Conservation (phyloP, 2,888 invertebrate genomes). For the Lithophane ornitopus region DNA sequence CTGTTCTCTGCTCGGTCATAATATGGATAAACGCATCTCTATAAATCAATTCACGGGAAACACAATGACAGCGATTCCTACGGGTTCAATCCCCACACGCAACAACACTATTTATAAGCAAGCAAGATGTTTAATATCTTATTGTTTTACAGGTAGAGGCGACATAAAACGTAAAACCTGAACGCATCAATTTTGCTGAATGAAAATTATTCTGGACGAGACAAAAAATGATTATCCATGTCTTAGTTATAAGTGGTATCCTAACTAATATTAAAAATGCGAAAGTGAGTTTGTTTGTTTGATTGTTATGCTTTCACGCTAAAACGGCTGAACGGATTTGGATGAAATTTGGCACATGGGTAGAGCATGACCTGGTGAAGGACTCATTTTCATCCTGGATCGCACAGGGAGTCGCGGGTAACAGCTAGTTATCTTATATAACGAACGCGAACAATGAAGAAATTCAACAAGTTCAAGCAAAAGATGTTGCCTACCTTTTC, state of each 20-base stretch:
- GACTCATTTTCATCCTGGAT: no score
- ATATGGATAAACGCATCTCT: background rate
- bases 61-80: background rate
- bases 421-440: background rate
- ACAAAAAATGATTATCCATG: background rate
- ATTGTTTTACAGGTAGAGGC: constrained; percentile 8
- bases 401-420: no score
- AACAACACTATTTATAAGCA: background rate
- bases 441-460: background rate
- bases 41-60: background rate
- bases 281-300: no score
- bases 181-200: background rate
- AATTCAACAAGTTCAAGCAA: constrained; percentile 1
- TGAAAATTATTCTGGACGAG: background rate
- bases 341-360: no score
- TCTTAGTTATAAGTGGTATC: no score
- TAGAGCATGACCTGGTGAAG: no score
- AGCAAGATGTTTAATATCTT: background rate
- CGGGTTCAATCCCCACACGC: constrained; percentile 4
- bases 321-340: no score
- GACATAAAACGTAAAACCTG: background rate
- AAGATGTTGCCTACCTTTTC: constrained; percentile 43
- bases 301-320: no score
- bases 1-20: background rate
- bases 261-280: no score